Evolutionary conservation across 2,797 vertebrate genomes (phyloP).

Genomic region (Lepilemur septentrionalis): DNA sequence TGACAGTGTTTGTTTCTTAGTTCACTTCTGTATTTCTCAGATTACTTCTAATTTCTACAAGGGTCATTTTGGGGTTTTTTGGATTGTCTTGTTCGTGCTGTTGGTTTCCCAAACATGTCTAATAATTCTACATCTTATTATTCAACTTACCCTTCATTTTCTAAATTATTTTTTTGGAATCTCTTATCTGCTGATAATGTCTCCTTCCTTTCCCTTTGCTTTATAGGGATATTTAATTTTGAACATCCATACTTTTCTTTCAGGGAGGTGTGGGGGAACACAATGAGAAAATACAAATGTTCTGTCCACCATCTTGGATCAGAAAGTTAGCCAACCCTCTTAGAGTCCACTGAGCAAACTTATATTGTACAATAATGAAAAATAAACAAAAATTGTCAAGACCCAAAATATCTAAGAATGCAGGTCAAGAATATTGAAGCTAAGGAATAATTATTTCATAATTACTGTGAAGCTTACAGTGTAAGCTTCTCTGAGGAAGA

Average conservation of each 20-base stretch:
- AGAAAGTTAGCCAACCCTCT: neutral
- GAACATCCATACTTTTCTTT: neutral
- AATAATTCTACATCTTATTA: neutral
- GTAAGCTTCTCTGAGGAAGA: neutral
- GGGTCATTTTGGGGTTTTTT: neutral
- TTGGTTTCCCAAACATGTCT: neutral
- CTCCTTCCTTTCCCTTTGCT: neutral
- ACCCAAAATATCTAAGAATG: neutral
- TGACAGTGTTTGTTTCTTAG: neutral
- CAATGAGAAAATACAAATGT: neutral
- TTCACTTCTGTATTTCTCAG: conserved; percentile 1
- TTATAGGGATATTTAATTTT: neutral
- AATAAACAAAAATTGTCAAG: neutral
- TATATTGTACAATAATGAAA: neutral
- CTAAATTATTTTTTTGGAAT: neutral
- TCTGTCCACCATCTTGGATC: neutral
- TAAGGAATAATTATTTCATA: neutral
- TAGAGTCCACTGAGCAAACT: neutral
- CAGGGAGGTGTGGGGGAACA: neutral
- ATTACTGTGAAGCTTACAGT: neutral
- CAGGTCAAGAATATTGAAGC: neutral
- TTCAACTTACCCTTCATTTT: neutral
- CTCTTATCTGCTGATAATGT: neutral
- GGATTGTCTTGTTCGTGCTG: neutral
- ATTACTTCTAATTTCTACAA: neutral